Percentiles rank a stretch among this genome's conserved stretches.
Conservation (phyloP, 2,888 invertebrate species). For the Drosophila cognata region DNA sequence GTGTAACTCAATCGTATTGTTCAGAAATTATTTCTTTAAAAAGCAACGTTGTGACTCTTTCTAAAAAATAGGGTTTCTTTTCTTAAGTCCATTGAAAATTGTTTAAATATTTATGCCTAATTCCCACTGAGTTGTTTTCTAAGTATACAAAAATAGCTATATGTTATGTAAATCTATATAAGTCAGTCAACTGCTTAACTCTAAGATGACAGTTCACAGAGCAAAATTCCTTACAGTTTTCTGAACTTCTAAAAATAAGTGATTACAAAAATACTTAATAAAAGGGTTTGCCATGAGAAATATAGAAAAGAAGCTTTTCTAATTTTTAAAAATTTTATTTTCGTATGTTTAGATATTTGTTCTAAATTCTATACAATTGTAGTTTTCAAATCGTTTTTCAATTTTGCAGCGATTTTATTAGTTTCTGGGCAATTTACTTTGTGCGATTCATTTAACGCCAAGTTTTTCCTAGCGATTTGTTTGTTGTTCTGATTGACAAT, state of each 20-base stretch:
- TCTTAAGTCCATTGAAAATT: no score
- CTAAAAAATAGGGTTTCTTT: not conserved
- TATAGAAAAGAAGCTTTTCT: not conserved
- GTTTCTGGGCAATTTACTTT: not conserved
- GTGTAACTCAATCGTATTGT: not conserved
- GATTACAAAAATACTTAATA: no score
- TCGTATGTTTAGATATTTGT: not conserved
- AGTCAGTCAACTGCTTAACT: no score
- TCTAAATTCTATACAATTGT: not conserved
- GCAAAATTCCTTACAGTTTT: no score
- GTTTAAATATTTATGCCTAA: no score
- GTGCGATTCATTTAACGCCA: not conserved
- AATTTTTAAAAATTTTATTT: not conserved
- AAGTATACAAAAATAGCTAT: no score
- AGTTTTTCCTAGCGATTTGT: not conserved
- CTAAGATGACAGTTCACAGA: no score
- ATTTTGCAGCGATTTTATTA: not conserved
- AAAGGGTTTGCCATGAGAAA: not conserved
- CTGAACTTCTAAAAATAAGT: no score
- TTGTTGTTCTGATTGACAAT: not conserved
- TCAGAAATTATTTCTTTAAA: not conserved
- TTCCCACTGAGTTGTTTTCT: no score
- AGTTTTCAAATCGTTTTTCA: not conserved
- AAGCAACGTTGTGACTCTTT: not conserved
- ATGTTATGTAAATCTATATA: not conserved